Base-by-base conservation (phyloP, 2,113 vertebrate species). In the Channa maculata region DNA sequence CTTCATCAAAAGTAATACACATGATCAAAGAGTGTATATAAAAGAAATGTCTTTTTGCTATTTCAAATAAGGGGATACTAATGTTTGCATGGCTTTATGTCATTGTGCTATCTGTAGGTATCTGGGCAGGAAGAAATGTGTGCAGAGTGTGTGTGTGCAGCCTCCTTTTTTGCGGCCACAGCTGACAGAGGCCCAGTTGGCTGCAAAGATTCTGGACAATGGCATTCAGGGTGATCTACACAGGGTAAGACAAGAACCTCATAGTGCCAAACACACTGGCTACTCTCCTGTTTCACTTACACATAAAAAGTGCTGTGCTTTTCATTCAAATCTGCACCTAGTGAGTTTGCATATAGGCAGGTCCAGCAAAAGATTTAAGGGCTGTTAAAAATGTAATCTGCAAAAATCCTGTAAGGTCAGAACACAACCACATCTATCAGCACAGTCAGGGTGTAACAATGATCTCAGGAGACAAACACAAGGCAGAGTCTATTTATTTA, bases 211-310 rank as follows among this genome's bases (percentile, higher is more conserved):
- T 82, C 94, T 98, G 92, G 97, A 98, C 91, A 99, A 98, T 0
- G 97, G 97, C 80, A 96, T 98, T 73, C 96, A 98, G 80, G 96
- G 95, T 88, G 97, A 97, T 53, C 92, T 98, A 84, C 96, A 96
- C 91, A 92, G 96, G 95, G 97, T 98, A 89, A 91, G 95, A 53
- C 39, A 34, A 8, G 9, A 15, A 13, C 49, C 4, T 37, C 44
- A 53, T 12, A 41, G 49, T 37, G 24, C 14, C 36, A 14, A 14
- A 10, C 10, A 64, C 9, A 65, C 33, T 36, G 44, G 24, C 53
- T 12, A 2, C 52, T 5, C 10, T 9, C 3, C 37, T 10, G 24
- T 64, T 50, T 62, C 11, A 57, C 34, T 37, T 37, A 14, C 43
- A 51, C 24, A 49, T 2, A 3, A 46, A 10, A 38, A 37, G 2